These are phyloP conservation scores for Cataglyphis livida DNA, from an alignment of 2,888 invertebrate genomes.

Conservation along the genomic window DNA sequence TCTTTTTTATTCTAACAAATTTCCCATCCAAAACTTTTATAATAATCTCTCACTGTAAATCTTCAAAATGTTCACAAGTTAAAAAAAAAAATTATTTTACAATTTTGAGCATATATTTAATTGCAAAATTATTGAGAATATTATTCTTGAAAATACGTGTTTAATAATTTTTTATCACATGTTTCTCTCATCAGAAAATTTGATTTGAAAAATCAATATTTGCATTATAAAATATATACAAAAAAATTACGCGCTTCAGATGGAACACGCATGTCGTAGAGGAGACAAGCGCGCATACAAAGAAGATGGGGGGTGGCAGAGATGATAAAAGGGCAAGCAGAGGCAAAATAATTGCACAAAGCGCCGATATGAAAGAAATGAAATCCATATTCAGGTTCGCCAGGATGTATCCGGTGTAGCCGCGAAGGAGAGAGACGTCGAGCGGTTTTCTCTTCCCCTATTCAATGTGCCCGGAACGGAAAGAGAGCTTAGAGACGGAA, in stretches of 20 bases:
- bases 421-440: slow-evolving; percentile 51
- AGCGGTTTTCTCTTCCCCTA: slow-evolving; percentile 26
- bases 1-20: background rate
- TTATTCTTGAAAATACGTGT: background rate
- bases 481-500: slow-evolving; percentile 32
- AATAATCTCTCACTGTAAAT: background rate
- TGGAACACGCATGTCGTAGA: background rate
- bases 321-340: slow-evolving; percentile 38
- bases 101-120: background rate
- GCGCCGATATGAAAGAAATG: slow-evolving; percentile 78
- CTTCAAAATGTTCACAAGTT: background rate
- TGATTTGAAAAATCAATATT: background rate
- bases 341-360: slow-evolving; percentile 79
- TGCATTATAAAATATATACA: background rate
- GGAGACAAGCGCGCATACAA: background rate
- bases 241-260: background rate
- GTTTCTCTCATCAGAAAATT: background rate
- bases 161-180: background rate
- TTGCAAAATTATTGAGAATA: background rate
- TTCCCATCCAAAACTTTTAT: background rate
- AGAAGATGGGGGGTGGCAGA: slow-evolving; percentile 9
- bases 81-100: background rate
- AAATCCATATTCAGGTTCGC: slow-evolving; percentile 83
- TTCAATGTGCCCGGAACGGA: slow-evolving; percentile 36
- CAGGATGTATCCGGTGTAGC: slow-evolving; percentile 77